These are phyloP conservation scores for Axinella damicornis DNA, from an alignment of 37 sponge, comb jelly and placozoan species.

Conservation along the genomic window DNA sequence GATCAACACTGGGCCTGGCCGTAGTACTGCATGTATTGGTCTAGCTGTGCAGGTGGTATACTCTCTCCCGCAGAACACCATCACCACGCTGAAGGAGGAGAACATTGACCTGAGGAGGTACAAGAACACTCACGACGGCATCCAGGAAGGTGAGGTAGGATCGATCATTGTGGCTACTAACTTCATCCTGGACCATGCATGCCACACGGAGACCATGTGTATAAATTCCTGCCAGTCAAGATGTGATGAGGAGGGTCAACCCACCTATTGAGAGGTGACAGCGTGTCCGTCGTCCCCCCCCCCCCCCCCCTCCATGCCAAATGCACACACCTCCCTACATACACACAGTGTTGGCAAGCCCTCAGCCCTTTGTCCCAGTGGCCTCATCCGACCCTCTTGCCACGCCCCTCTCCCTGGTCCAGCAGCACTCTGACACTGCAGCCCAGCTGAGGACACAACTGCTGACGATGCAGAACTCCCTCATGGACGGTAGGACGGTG, in stretches of 20 bases:
- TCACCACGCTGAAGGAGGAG: conserved; percentile 30
- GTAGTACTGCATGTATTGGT: neutral
- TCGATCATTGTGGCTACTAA: neutral
- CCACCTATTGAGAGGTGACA: too few species aligned
- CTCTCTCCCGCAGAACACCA: conserved; percentile 24
- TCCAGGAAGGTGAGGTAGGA: conserved; percentile 45
- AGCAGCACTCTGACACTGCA: neutral
- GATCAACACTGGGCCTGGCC: too few species aligned
- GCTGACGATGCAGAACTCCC: conserved; percentile 49
- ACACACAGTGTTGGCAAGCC: too few species aligned
- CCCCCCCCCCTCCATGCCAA: too few species aligned
- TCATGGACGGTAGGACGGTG: conserved; percentile 60
- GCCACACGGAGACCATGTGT: too few species aligned
- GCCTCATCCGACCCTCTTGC: neutral
- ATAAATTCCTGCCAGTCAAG: too few species aligned
- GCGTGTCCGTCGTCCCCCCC: too few species aligned
- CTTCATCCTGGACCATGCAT: too few species aligned
- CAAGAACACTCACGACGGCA: conserved; percentile 48
- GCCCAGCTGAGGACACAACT: conserved; percentile 46
- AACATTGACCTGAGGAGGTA: conserved; percentile 16
- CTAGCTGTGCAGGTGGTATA: neutral
- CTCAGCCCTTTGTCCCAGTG: too few species aligned
- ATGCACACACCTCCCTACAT: too few species aligned
- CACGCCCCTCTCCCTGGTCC: neutral
- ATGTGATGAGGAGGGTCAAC: too few species aligned